Evolutionary conservation across 2,797 vertebrate genomes (phyloP).

Genomic region (Holocentrus rufus): DNA sequence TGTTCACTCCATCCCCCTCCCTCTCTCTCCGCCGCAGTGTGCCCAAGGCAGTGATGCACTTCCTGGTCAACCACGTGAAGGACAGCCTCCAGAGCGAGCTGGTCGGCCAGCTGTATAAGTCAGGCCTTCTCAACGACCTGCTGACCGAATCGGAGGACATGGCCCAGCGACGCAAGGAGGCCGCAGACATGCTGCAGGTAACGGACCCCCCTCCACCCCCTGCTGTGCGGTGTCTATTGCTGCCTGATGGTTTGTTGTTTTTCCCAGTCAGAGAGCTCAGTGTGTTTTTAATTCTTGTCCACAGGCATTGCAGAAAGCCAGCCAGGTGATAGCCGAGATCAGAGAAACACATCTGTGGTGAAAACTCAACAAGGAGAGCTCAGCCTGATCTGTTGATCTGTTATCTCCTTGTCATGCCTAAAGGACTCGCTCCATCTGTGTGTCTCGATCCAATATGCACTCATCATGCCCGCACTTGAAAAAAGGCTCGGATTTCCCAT

Average conservation of each 20-base stretch:
- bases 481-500: conserved; percentile 64
- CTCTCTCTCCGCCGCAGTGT: conserved; percentile 81
- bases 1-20: conserved; percentile 38
- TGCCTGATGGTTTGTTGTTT: background rate
- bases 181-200: conserved; percentile 98
- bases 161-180: conserved; percentile 97
- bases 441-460: conserved; percentile 13
- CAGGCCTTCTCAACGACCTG: conserved; percentile 92
- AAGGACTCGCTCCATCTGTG: conserved; percentile 10
- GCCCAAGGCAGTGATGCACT: conserved; percentile 99
- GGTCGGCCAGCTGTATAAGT: conserved; percentile 96
- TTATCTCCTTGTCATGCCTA: conserved; percentile 20
- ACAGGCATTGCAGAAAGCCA: conserved; percentile 94
- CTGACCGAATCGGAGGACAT: conserved; percentile 98
- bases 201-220: background rate
- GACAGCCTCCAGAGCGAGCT: conserved; percentile 98
- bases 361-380: conserved; percentile 60
- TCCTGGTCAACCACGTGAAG: conserved; percentile 98
- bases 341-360: conserved; percentile 98
- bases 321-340: conserved; percentile 97
- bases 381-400: conserved; percentile 38
- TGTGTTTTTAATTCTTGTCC: conserved; percentile 13
- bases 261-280: background rate
- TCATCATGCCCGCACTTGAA: conserved; percentile 53
- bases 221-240: no score